A percentile compares a stretch with the other conserved stretches of the same genome.
phyloP scores from a whole-genome alignment of 2,888 invertebrate species.

The Kuschelorhynchus macadamiae region DNA sequence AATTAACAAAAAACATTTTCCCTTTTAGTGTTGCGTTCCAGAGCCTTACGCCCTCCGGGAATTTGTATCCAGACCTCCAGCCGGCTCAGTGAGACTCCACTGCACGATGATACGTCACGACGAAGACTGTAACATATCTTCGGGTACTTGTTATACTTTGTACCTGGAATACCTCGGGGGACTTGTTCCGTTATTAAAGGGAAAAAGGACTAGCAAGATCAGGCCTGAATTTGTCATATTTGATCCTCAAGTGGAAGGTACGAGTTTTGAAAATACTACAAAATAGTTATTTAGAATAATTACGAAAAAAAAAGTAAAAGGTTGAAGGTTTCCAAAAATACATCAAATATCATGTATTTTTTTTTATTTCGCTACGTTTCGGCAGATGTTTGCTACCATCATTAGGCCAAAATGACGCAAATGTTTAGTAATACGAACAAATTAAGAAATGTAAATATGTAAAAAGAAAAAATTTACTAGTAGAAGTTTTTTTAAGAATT shows the following conservation, averaged over 20 bases:
- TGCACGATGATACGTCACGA: slow-evolving; percentile 98
- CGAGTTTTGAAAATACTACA: too few relatives aligned
- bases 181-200: slow-evolving; percentile 94
- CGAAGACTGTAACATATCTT: slow-evolving; percentile 80
- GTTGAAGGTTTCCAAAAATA: too few relatives aligned
- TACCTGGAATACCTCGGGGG: slow-evolving; percentile 98
- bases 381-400: too few relatives aligned
- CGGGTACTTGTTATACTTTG: slow-evolving; percentile 86
- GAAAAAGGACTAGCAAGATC: slow-evolving; percentile 95
- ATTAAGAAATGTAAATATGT: too few relatives aligned
- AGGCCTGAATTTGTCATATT: slow-evolving; percentile 98
- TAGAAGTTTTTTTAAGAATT: too few relatives aligned
- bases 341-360: too few relatives aligned
- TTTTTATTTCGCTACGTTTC: too few relatives aligned
- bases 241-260: slow-evolving; percentile 90
- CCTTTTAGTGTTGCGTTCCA: slow-evolving; percentile 91
- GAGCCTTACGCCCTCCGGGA: slow-evolving; percentile 88
- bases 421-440: too few relatives aligned
- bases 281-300: too few relatives aligned
- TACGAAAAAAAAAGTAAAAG: too few relatives aligned
- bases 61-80: slow-evolving; percentile 94
- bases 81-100: slow-evolving; percentile 88
- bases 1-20: background rate
- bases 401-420: too few relatives aligned
- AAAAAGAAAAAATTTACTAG: too few relatives aligned